Evolutionary conservation across 1,140 invertebrate species (phyloP).

Genomic region (Spodoptera litura): DNA sequence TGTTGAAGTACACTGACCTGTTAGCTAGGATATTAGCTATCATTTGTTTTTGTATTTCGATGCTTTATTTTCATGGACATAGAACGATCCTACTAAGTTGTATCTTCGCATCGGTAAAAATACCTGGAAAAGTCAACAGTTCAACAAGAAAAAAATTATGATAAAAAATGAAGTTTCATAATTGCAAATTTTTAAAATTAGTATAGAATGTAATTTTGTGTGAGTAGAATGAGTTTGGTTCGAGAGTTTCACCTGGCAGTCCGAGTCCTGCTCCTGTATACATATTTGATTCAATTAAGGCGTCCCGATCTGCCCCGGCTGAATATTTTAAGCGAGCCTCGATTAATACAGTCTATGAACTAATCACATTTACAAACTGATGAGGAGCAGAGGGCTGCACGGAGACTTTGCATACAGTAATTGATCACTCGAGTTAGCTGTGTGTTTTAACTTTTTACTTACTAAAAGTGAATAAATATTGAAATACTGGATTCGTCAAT

Average conservation of each 20-base stretch:
- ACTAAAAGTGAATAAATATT: not conserved
- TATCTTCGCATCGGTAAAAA: too few relatives aligned
- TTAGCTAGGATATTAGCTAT: not conserved
- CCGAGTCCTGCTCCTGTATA: slow-evolving; percentile 40
- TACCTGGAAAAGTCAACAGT: too few relatives aligned
- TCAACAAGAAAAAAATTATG: too few relatives aligned
- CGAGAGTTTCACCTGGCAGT: slow-evolving; percentile 42
- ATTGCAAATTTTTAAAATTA: slow-evolving; percentile 3
- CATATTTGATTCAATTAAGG: slow-evolving; percentile 50
- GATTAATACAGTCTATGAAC: slow-evolving; percentile 23
- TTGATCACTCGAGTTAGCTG: not conserved
- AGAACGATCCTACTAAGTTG: too few relatives aligned
- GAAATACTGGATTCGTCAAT: too few relatives aligned
- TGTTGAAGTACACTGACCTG: not conserved
- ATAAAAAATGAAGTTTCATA: too few relatives aligned
- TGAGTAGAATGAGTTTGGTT: slow-evolving; percentile 55
- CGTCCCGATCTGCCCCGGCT: slow-evolving; percentile 14
- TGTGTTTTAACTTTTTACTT: not conserved
- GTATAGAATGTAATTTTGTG: slow-evolving; percentile 56
- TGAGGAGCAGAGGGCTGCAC: not conserved
- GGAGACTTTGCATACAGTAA: not conserved
- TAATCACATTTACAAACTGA: slow-evolving; percentile 26
- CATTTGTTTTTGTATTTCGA: too few relatives aligned
- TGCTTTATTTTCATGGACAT: too few relatives aligned
- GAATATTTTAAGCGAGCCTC: slow-evolving; percentile 45